Evolutionary conservation across 2,797 vertebrate genomes (phyloP).

Genomic region (Myotis planiceps): DNA sequence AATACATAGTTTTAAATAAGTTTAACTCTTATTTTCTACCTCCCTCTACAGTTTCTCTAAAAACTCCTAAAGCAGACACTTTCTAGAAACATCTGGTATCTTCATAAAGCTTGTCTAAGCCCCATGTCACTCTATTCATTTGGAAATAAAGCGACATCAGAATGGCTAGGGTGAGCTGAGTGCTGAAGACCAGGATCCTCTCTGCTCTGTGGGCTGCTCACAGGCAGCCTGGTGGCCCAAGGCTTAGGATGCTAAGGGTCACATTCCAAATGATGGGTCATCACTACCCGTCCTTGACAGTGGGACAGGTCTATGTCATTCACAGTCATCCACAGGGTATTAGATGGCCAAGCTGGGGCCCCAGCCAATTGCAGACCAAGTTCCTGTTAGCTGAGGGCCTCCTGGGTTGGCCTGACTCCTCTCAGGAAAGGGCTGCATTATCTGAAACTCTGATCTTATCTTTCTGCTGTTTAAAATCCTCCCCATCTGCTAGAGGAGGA

Average conservation of each 20-base stretch:
- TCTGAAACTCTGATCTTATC: neutral
- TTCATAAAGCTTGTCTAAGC: neutral
- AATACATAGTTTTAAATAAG: constrained; percentile 72
- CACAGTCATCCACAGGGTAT: neutral
- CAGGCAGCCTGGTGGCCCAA: neutral
- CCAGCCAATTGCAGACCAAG: neutral
- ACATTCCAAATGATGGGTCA: neutral
- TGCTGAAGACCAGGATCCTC: neutral
- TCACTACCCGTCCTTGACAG: neutral
- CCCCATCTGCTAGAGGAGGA: neutral
- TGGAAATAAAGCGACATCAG: neutral
- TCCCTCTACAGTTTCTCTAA: constrained; percentile 55
- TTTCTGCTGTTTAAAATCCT: neutral
- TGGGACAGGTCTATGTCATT: neutral
- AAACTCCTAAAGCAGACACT: neutral
- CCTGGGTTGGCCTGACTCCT: neutral
- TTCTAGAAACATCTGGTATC: constrained; percentile 40
- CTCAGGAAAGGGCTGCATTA: too few species aligned
- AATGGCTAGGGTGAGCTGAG: neutral
- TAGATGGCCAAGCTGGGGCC: neutral
- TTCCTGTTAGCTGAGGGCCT: neutral
- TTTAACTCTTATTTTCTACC: constrained; percentile 70
- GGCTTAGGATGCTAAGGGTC: neutral
- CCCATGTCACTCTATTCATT: neutral
- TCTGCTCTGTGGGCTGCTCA: neutral